Conservation (phyloP, 2,797 vertebrate genomes). For the Phoeniculus purpureus region DNA sequence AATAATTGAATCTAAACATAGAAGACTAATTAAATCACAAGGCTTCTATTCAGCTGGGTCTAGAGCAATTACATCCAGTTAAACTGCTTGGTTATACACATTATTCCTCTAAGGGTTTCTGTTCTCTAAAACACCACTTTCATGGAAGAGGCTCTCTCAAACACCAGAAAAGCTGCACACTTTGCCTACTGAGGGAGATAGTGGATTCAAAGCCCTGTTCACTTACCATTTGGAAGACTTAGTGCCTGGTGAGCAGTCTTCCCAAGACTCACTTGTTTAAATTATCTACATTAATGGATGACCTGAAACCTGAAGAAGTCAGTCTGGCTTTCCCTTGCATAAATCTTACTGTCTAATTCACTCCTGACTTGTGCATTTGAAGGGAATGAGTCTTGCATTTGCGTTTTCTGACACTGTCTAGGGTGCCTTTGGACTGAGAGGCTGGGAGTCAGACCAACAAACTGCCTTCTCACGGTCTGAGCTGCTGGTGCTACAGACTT, state of each 20-base stretch:
- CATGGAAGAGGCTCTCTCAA: neutral
- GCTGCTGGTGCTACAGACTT: neutral
- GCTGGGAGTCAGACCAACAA: neutral
- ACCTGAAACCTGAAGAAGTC: conserved; percentile 43
- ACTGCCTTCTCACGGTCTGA: neutral
- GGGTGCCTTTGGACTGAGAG: neutral
- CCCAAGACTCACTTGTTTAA: conserved; percentile 38
- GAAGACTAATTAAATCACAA: conserved; percentile 2
- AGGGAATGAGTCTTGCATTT: neutral
- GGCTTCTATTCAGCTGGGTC: neutral
- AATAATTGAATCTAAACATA: neutral
- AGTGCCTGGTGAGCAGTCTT: conserved; percentile 1
- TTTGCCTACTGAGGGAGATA: neutral
- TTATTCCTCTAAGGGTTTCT: neutral
- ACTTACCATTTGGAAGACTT: conserved; percentile 27
- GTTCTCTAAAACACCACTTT: neutral
- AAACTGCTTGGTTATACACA: neutral
- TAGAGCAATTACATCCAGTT: neutral
- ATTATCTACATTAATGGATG: conserved; percentile 42
- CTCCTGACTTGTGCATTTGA: neutral
- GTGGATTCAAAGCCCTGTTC: neutral
- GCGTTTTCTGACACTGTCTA: neutral
- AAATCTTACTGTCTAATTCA: neutral
- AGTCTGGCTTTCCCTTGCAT: neutral
- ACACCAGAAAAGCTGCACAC: neutral